Evolutionary conservation across 2,113 vertebrate species (phyloP).

Genomic region (human (Homo sapiens)): GRCh38 chr13:26193001-26193500

Average conservation of each 20-base stretch:
- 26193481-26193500: neutral
- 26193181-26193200: neutral
- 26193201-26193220: neutral
- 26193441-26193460: neutral
- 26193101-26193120: neutral
- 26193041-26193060: neutral
- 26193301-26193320: neutral
- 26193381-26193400: neutral
- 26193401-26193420: neutral
- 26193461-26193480: neutral
- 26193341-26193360: neutral
- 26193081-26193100: neutral
- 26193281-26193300: neutral
- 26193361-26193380: too few relatives aligned
- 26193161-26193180: neutral
- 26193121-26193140: neutral
- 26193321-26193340: neutral
- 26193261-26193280: neutral
- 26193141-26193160: neutral
- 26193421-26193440: neutral
- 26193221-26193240: too few relatives aligned
- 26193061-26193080: neutral
- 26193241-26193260: neutral
- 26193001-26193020: neutral
- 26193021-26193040: neutral